A percentile compares a stretch with the other conserved stretches of the same genome.
Evolutionary conservation across 1,140 invertebrate genomes (phyloP).

Genomic region (Latrodectus geometricus): DNA sequence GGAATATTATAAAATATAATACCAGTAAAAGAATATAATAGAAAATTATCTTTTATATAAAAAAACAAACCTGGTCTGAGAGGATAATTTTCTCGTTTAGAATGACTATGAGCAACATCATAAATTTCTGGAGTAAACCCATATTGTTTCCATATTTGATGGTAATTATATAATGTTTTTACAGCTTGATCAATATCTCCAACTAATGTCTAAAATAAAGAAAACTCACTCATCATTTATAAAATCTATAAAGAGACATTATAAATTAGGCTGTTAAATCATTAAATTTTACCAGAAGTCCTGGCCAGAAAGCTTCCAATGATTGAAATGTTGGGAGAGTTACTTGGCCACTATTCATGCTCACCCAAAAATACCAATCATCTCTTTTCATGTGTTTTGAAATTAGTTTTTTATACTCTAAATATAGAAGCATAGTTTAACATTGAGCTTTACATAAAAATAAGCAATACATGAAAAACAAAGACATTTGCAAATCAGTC

Average conservation of each 20-base stretch:
- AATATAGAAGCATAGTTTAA: conserved; percentile 23
- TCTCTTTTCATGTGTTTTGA: conserved; percentile 89
- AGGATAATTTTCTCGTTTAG: conserved; percentile 93
- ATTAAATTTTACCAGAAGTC: conserved; percentile 79
- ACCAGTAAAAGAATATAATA: no score
- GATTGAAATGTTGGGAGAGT: conserved; percentile 98
- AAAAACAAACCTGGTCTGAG: conserved; percentile 78
- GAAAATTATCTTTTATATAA: no score
- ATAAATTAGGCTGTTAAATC: not conserved
- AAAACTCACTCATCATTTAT: conserved; percentile 35
- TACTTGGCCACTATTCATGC: conserved; percentile 84
- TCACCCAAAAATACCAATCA: conserved; percentile 74
- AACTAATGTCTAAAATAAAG: conserved; percentile 77
- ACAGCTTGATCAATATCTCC: conserved; percentile 93
- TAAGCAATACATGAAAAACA: not conserved
- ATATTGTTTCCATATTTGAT: conserved; percentile 95
- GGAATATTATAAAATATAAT: no score
- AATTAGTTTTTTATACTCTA: conserved; percentile 82
- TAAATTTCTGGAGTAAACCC: conserved; percentile 98
- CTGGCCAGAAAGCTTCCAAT: conserved; percentile 98
- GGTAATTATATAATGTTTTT: conserved; percentile 95
- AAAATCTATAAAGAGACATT: conserved; percentile 8
- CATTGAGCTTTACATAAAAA: conserved; percentile 14
- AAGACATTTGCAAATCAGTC: no score
- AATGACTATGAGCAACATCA: conserved; percentile 86